Conservation (phyloP, 2,888 invertebrate genomes). For the Agriotes lineatus region DNA sequence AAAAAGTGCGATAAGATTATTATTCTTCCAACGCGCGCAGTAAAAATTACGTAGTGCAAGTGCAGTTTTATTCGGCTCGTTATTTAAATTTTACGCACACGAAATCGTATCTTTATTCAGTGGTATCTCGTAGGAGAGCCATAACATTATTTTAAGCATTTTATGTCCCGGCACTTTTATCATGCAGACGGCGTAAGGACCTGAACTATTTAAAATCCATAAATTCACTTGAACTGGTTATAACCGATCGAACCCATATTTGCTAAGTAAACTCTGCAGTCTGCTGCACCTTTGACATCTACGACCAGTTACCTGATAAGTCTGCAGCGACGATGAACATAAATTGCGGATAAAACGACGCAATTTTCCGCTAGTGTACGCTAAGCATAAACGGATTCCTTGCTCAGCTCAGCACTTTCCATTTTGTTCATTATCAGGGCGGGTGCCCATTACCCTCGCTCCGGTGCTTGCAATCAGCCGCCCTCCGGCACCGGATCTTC, state of each 20-base stretch:
- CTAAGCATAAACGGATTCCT: slow-evolving; percentile 50
- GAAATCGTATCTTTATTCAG: slow-evolving; percentile 32
- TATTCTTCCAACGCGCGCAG: neutral
- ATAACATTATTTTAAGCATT: slow-evolving; percentile 44
- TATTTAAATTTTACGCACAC: slow-evolving; percentile 40
- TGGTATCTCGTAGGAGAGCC: slow-evolving; percentile 39
- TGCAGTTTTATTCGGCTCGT: slow-evolving; percentile 14
- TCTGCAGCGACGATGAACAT: slow-evolving; percentile 35
- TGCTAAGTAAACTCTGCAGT: slow-evolving; percentile 43
- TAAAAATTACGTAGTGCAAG: slow-evolving; percentile 2
- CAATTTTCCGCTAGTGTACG: slow-evolving; percentile 52
- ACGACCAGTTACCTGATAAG: slow-evolving; percentile 47
- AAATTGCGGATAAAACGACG: slow-evolving; percentile 53
- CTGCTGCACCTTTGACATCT: slow-evolving; percentile 45
- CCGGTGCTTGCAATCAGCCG: slow-evolving; percentile 49
- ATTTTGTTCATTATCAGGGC: slow-evolving; percentile 51
- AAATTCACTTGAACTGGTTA: slow-evolving; percentile 44
- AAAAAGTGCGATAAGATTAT: neutral
- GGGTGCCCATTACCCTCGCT: slow-evolving; percentile 47
- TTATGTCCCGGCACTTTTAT: slow-evolving; percentile 41
- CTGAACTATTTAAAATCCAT: slow-evolving; percentile 46
- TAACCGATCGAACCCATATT: slow-evolving; percentile 44
- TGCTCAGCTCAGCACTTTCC: slow-evolving; percentile 51
- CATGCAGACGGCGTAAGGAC: slow-evolving; percentile 41
- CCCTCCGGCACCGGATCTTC: slow-evolving; percentile 40